Percentiles rank a stretch among this genome's conserved stretches.
These are phyloP conservation scores for Eidolon helvum DNA, from an alignment of 2,113 vertebrate species.

Conservation along the genomic window DNA sequence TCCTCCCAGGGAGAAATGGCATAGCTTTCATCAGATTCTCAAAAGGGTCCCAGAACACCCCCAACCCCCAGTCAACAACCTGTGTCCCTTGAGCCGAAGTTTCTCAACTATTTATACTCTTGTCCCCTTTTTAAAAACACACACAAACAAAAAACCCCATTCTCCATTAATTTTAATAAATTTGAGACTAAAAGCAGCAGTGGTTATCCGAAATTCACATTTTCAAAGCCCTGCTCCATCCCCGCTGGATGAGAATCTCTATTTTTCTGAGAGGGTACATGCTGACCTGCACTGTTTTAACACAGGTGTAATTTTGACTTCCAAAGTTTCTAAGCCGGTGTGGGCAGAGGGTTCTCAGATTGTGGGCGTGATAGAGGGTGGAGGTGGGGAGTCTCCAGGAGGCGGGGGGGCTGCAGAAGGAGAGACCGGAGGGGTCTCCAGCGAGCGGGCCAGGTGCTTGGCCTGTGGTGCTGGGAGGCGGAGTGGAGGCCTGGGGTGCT, in stretches of 20 bases:
- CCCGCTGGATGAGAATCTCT: neutral
- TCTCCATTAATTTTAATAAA: neutral
- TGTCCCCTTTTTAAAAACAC: neutral
- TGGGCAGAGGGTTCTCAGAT: neutral
- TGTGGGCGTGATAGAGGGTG: neutral
- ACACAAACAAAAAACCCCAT: no score
- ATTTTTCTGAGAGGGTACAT: neutral
- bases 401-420: no score
- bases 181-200: neutral
- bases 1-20: neutral
- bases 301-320: neutral
- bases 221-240: neutral
- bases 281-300: neutral
- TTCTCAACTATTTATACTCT: neutral
- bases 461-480: neutral
- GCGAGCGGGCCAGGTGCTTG: rapidly evolving
- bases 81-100: neutral
- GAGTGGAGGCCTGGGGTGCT: neutral
- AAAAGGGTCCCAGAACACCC: neutral
- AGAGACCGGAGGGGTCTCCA: no score
- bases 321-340: neutral
- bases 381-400: neutral
- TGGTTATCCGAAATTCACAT: neutral
- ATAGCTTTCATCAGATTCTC: neutral
- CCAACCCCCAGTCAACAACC: neutral